Conservation (phyloP, 2,797 vertebrate species). For the Tenualosa ilisha region DNA sequence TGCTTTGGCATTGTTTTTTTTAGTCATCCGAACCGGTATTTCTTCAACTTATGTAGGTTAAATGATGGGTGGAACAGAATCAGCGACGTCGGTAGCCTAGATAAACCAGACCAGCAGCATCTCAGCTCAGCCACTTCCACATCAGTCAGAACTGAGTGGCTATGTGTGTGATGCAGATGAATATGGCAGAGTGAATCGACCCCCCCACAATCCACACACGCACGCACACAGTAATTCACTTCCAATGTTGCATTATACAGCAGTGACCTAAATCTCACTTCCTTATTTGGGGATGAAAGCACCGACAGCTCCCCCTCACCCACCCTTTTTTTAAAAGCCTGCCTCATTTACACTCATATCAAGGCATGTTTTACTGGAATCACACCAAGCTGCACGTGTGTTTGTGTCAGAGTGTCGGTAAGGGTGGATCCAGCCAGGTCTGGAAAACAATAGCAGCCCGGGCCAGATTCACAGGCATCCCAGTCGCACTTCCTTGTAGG, state of each 20-base stretch:
- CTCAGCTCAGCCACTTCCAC: not conserved
- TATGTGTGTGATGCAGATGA: not conserved
- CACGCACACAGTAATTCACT: constrained; percentile 7
- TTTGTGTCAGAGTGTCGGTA: constrained; percentile 29
- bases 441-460: constrained; percentile 44
- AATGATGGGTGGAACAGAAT: not conserved
- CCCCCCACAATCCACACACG: not conserved
- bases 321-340: not conserved
- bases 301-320: constrained; percentile 32
- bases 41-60: constrained; percentile 12
- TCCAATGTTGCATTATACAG: not conserved
- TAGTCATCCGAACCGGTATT: not conserved
- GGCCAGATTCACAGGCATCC: constrained; percentile 44
- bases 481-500: constrained; percentile 57
- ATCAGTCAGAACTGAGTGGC: not conserved
- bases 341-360: constrained; percentile 41
- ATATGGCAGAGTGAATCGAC: not conserved
- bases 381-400: constrained; percentile 24
- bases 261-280: constrained; percentile 40
- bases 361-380: constrained; percentile 31
- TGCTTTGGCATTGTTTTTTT: not conserved
- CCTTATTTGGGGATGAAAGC: constrained; percentile 13
- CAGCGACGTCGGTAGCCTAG: not conserved
- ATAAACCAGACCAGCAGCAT: constrained; percentile 18
- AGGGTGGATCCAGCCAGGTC: constrained; percentile 50